Percentiles rank a stretch among this genome's conserved stretches.
These are phyloP conservation scores for Colletes collaris DNA, from an alignment of 2,888 invertebrate species.

Conservation along the genomic window DNA sequence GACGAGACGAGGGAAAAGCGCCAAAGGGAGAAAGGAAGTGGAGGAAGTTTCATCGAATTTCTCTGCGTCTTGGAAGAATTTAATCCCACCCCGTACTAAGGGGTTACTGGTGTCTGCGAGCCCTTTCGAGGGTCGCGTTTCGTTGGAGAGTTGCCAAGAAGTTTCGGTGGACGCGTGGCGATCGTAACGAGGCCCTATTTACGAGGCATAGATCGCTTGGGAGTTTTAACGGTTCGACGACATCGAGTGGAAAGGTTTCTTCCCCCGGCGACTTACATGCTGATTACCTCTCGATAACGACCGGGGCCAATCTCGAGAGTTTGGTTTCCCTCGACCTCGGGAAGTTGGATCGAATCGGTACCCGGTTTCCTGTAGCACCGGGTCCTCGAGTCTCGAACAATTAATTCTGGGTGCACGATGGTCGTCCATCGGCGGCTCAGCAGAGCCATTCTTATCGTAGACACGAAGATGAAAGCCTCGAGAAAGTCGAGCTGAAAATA, in stretches of 20 bases:
- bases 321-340: background rate
- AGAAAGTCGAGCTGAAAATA: slow-evolving; percentile 22
- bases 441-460: slow-evolving; percentile 14
- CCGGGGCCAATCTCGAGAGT: background rate
- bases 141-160: background rate
- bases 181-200: too few relatives aligned
- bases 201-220: too few relatives aligned
- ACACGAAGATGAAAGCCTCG: slow-evolving; percentile 13
- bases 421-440: background rate
- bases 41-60: slow-evolving; percentile 29
- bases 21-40: slow-evolving; percentile 4
- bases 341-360: background rate
- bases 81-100: background rate
- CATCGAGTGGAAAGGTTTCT: background rate
- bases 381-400: background rate
- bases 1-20: background rate
- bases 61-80: slow-evolving; percentile 17
- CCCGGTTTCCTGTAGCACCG: background rate
- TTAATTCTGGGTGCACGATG: slow-evolving; percentile 10
- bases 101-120: background rate
- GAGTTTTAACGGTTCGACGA: background rate
- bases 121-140: background rate
- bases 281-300: background rate
- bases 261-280: background rate
- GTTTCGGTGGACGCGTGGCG: background rate